Percentiles rank a stretch among this genome's conserved stretches.
Conservation (phyloP, 1,140 invertebrate genomes). For the Heliconius nattereri region DNA sequence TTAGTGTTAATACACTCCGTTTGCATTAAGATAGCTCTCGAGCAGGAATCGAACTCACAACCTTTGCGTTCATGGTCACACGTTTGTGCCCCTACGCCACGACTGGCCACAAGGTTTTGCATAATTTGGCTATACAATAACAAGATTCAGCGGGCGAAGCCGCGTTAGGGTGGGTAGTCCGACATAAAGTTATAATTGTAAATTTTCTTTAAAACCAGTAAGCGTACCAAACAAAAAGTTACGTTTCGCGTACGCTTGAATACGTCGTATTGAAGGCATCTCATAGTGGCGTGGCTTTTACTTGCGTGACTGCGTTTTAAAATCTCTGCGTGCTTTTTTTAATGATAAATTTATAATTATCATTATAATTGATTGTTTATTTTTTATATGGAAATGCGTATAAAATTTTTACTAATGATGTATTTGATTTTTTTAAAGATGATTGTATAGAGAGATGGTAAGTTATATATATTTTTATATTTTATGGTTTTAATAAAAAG, state of each 20-base stretch:
- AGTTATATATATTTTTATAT: neutral
- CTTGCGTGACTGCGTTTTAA: neutral
- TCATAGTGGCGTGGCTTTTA: neutral
- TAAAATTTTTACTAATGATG: neutral
- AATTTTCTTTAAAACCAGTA: conserved; percentile 6
- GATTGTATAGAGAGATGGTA: neutral
- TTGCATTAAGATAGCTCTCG: too few relatives aligned
- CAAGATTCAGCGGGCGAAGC: too few relatives aligned
- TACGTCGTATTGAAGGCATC: neutral
- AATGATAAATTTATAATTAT: neutral
- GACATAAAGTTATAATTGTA: neutral
- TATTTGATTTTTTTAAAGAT: neutral
- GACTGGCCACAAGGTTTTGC: too few relatives aligned
- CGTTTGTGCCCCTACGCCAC: too few relatives aligned
- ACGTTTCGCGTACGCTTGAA: conserved; percentile 10
- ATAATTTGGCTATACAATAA: too few relatives aligned
- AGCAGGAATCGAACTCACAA: too few relatives aligned
- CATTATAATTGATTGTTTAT: neutral
- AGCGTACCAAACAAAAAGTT: conserved; percentile 11
- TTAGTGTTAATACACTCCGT: too few relatives aligned
- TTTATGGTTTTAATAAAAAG: neutral
- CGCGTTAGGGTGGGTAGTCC: neutral
- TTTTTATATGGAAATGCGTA: neutral
- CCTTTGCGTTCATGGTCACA: too few relatives aligned
- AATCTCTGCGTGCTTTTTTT: neutral